Conservation (phyloP, 2,888 invertebrate species). For the Apamea anceps region DNA sequence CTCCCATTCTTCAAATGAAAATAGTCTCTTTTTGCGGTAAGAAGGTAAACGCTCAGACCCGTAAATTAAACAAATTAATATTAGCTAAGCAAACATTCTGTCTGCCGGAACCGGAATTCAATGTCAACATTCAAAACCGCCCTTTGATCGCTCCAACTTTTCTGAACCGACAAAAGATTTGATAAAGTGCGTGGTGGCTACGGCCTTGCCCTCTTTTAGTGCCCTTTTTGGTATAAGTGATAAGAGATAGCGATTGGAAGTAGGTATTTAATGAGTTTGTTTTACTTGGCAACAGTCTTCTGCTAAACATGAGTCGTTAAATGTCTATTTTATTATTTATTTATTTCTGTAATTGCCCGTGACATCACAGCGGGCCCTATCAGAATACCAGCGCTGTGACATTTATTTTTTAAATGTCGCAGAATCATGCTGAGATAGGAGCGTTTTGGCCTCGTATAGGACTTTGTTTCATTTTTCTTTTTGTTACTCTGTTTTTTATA, state of each 20-base stretch:
- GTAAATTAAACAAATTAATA: slow-evolving; percentile 58
- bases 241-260: neutral
- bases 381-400: too few species aligned
- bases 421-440: too few species aligned
- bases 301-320: neutral
- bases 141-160: slow-evolving; percentile 61
- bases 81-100: slow-evolving; percentile 49
- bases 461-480: too few species aligned
- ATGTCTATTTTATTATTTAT: too few species aligned
- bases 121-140: slow-evolving; percentile 58
- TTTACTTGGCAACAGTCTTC: neutral
- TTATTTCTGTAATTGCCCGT: too few species aligned
- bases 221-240: slow-evolving; percentile 37
- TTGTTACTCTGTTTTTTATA: too few species aligned
- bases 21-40: neutral
- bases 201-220: slow-evolving; percentile 54
- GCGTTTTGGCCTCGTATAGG: too few species aligned
- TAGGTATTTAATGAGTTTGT: neutral
- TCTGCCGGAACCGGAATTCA: slow-evolving; percentile 38
- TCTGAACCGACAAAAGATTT: slow-evolving; percentile 69
- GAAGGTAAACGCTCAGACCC: slow-evolving; percentile 7
- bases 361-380: too few species aligned
- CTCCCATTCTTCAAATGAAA: slow-evolving; percentile 6
- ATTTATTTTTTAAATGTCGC: too few species aligned
- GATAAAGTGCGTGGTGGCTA: slow-evolving; percentile 70